Conservation (phyloP, 2,113 vertebrate species). For the Psammodynastes pulverulentus region DNA sequence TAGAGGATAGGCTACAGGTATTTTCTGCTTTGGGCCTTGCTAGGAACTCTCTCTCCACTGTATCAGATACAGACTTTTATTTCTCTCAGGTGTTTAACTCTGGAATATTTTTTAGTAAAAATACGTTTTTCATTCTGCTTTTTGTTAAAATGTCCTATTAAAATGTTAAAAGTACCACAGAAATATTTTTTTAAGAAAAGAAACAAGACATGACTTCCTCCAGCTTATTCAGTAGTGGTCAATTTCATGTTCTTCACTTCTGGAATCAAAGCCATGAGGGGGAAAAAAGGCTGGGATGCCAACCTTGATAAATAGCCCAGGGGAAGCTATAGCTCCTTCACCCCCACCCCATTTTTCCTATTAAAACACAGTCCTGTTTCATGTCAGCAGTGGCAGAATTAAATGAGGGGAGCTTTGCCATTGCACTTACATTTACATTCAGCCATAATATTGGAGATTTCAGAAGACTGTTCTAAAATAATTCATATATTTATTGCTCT, state of each 20-base stretch:
- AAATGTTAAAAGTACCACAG: background rate
- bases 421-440: background rate
- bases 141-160: background rate
- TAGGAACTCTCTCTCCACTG: background rate
- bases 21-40: background rate
- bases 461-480: background rate
- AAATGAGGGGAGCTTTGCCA: background rate
- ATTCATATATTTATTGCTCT: background rate
- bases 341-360: background rate
- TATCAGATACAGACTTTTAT: background rate
- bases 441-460: background rate
- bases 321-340: background rate
- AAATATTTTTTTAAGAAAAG: background rate
- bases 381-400: background rate
- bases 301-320: background rate
- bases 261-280: background rate
- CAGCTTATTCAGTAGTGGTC: background rate
- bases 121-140: background rate
- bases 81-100: background rate
- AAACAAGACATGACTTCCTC: background rate
- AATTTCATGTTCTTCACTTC: background rate
- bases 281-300: background rate
- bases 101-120: background rate
- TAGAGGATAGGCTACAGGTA: background rate
- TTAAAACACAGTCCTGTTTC: background rate